A percentile compares a stretch with the other conserved stretches of the same genome.
phyloP scores from a whole-genome alignment of 1,140 invertebrate species.

The Bombus balteatus region DNA sequence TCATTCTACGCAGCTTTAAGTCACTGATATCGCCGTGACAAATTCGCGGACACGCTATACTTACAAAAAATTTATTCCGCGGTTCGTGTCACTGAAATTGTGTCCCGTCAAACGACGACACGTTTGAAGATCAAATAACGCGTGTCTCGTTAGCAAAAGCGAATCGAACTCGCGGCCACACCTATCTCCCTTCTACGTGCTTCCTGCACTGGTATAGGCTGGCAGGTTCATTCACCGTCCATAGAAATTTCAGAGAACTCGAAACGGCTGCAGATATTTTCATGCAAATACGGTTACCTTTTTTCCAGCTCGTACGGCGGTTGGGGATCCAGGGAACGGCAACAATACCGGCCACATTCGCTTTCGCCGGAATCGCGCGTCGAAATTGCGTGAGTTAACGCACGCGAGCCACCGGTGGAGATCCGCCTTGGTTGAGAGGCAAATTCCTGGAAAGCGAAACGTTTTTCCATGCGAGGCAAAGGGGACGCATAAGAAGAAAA shows the following conservation, averaged over 20 bases:
- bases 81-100: too few relatives aligned
- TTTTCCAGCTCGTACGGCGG: not conserved
- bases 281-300: slow-evolving; percentile 60
- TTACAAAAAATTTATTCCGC: too few relatives aligned
- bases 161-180: not conserved
- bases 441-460: slow-evolving; percentile 42
- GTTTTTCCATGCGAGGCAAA: slow-evolving; percentile 30
- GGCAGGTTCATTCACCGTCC: not conserved
- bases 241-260: slow-evolving; percentile 24
- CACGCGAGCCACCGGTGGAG: not conserved
- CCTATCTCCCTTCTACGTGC: not conserved
- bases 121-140: too few relatives aligned
- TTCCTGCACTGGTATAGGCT: not conserved
- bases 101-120: not conserved
- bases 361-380: slow-evolving; percentile 57
- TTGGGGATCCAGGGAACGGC: not conserved
- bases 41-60: too few relatives aligned
- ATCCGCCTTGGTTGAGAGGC: not conserved
- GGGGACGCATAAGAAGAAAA: not conserved
- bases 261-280: slow-evolving; percentile 55
- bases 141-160: too few relatives aligned
- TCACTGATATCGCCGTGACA: too few relatives aligned
- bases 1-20: too few relatives aligned
- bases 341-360: slow-evolving; percentile 61
- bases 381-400: slow-evolving; percentile 65